Evolutionary conservation across 2,113 vertebrate species (phyloP).

Genomic region (Otus sunia): DNA sequence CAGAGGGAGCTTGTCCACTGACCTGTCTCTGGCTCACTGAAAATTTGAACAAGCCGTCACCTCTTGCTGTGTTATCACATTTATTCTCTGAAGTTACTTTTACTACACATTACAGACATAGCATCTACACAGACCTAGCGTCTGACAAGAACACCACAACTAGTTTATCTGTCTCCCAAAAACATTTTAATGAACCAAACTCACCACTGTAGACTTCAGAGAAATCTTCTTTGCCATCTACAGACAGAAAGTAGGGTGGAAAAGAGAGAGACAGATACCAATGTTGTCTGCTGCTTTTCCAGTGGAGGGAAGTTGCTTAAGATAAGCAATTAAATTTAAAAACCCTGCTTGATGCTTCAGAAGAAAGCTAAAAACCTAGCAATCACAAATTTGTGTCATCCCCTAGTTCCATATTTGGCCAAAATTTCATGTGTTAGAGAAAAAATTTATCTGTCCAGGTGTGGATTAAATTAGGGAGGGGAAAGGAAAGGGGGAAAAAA

Average conservation of each 20-base stretch:
- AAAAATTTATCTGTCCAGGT: neutral
- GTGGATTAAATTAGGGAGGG: neutral
- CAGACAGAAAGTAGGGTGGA: neutral
- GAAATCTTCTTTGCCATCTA: neutral
- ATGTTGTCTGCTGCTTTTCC: neutral
- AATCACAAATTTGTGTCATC: neutral
- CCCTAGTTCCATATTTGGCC: neutral
- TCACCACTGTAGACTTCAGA: neutral
- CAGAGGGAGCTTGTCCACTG: neutral
- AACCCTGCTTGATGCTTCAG: neutral
- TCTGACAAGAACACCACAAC: neutral
- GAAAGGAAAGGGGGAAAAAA: too few relatives aligned
- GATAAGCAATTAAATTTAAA: neutral
- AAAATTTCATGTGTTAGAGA: neutral
- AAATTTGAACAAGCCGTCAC: neutral
- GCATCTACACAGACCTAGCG: neutral
- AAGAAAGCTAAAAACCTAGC: neutral
- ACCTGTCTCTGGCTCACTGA: neutral
- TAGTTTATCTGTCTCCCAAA: neutral
- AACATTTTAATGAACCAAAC: neutral
- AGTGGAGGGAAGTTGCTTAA: neutral
- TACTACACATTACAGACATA: neutral
- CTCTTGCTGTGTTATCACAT: neutral
- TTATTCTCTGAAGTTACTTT: neutral
- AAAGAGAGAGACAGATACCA: neutral